phyloP scores from a whole-genome alignment of 2,888 invertebrate genomes.

The Microplitis manilae region DNA sequence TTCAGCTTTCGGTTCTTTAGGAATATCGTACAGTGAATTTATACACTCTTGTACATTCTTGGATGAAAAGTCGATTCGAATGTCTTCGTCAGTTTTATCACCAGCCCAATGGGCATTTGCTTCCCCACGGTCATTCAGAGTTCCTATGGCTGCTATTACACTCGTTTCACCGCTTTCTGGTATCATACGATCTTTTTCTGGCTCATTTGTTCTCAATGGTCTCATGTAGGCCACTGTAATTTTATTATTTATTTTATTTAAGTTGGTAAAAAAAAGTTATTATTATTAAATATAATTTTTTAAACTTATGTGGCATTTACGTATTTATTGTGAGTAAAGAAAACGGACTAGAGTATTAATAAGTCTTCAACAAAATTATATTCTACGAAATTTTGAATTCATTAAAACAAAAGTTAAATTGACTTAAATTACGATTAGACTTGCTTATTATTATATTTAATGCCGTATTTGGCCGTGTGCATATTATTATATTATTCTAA shows the following conservation, averaged over 20 bases:
- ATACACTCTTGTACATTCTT: conserved; percentile 82
- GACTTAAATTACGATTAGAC: too few species aligned
- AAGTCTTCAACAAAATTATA: too few species aligned
- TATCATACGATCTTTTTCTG: conserved; percentile 81
- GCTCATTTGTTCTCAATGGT: conserved; percentile 83
- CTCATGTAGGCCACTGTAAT: conserved; percentile 80
- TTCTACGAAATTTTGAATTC: too few species aligned
- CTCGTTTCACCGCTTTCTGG: conserved; percentile 79
- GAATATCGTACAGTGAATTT: conserved; percentile 77
- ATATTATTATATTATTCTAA: too few species aligned
- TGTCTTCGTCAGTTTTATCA: conserved; percentile 81
- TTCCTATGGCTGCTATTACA: conserved; percentile 91
- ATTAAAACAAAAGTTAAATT: too few species aligned
- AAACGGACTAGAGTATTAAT: too few species aligned
- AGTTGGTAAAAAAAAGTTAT: background rate
- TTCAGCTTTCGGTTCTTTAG: conserved; percentile 74
- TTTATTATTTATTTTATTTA: background rate
- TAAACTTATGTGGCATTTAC: too few species aligned
- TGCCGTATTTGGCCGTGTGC: too few species aligned
- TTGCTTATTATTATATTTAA: too few species aligned
- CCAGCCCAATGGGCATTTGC: conserved; percentile 87
- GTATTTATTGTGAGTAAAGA: too few species aligned
- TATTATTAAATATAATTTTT: too few species aligned
- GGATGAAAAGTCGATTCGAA: conserved; percentile 84
- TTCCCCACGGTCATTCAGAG: conserved; percentile 84